These are phyloP conservation scores for Grapholita molesta DNA, from an alignment of 1,140 invertebrate species.

Conservation along the genomic window DNA sequence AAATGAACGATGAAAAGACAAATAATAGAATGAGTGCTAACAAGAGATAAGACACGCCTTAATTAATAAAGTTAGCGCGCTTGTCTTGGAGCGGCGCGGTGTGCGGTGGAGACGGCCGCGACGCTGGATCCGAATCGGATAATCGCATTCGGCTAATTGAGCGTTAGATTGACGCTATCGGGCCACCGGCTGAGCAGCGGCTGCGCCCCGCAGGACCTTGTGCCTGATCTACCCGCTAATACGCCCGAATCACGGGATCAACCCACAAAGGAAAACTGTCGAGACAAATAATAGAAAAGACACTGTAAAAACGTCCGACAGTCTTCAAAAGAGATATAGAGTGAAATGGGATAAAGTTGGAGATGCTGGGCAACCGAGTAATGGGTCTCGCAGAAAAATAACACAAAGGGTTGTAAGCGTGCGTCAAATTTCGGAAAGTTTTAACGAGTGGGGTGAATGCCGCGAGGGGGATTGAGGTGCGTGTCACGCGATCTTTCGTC, in stretches of 20 bases:
- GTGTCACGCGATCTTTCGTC: conserved; percentile 61
- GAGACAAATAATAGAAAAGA: conserved; percentile 19
- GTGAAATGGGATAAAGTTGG: conserved; percentile 37
- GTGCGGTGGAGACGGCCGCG: conserved; percentile 48
- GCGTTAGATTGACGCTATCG: conserved; percentile 76
- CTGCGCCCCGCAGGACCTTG: conserved; percentile 21
- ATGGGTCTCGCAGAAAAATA: conserved; percentile 49
- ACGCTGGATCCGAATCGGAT: conserved; percentile 68
- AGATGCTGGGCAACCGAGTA: conserved; percentile 43
- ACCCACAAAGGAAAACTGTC: conserved; percentile 34
- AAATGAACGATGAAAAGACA: conserved; percentile 77
- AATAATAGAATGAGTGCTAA: conserved; percentile 78
- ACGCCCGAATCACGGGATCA: conserved; percentile 42
- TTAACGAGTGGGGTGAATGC: conserved; percentile 59
- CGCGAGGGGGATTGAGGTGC: conserved; percentile 32
- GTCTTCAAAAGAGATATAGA: conserved; percentile 28
- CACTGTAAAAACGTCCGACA: conserved; percentile 21
- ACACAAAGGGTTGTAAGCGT: conserved; percentile 60
- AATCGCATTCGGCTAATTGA: conserved; percentile 75
- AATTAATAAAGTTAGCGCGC: conserved; percentile 77
- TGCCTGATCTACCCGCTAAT: conserved; percentile 45
- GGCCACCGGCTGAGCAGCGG: conserved; percentile 35
- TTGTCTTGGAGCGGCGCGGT: conserved; percentile 56
- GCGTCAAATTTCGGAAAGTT: conserved; percentile 67
- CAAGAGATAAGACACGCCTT: conserved; percentile 77